phyloP scores from a whole-genome alignment of 92 coral and sea anemone species.

The Nematostella vectensis region DNA sequence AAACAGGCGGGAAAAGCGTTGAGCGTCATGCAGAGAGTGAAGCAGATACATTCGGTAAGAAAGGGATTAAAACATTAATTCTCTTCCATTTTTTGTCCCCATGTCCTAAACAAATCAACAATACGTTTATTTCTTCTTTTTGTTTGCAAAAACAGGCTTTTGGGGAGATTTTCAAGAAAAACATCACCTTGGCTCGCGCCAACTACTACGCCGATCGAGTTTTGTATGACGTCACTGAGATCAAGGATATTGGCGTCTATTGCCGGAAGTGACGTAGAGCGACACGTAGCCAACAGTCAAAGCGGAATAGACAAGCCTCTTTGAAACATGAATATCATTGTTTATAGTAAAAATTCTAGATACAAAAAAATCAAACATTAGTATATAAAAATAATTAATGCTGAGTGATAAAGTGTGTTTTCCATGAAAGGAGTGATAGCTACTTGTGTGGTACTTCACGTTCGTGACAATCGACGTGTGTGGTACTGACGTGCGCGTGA shows the following conservation, averaged over 20 bases:
- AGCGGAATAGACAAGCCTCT: too few species aligned
- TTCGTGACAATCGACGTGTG: too few species aligned
- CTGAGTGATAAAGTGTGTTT: too few species aligned
- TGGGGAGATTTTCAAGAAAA: slow-evolving; percentile 74
- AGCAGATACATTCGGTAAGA: slow-evolving; percentile 74
- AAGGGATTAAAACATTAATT: neutral
- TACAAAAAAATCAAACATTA: too few species aligned
- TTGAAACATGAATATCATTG: too few species aligned
- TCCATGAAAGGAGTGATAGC: too few species aligned
- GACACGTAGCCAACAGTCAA: neutral
- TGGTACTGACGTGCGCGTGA: too few species aligned
- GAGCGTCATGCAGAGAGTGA: slow-evolving; percentile 68
- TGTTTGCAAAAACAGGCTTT: too few species aligned
- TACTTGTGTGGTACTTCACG: too few species aligned
- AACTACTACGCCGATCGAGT: slow-evolving; percentile 86
- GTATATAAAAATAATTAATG: too few species aligned
- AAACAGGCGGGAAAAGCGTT: slow-evolving; percentile 64
- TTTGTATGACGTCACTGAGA: slow-evolving; percentile 68
- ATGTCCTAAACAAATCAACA: neutral
- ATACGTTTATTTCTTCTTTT: too few species aligned
- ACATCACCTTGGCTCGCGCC: slow-evolving; percentile 73
- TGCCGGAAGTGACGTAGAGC: slow-evolving; percentile 40
- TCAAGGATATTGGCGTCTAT: slow-evolving; percentile 64
- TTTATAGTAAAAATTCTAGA: too few species aligned
- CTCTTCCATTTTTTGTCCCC: neutral